These are phyloP conservation scores for Pagrus major DNA, from an alignment of 2,113 vertebrate genomes.

Conservation along the genomic window DNA sequence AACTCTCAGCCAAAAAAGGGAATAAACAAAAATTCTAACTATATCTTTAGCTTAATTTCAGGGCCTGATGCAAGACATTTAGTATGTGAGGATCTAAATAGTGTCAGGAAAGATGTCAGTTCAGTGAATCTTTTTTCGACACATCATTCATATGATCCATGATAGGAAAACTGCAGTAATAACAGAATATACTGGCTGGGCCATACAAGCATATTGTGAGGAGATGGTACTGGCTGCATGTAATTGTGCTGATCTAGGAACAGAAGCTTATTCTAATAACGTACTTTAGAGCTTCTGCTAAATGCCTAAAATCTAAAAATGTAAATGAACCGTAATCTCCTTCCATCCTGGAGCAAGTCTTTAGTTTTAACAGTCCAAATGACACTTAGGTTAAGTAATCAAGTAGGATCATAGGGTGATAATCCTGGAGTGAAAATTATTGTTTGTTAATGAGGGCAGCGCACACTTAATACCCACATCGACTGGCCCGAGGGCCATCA, in stretches of 20 bases:
- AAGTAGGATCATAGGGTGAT: constrained; percentile 31
- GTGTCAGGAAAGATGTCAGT: not conserved
- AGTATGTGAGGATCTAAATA: not conserved
- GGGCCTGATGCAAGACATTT: not conserved
- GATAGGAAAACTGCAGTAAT: not conserved
- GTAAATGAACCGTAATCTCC: constrained; percentile 39
- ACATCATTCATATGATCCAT: not conserved
- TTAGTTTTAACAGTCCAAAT: constrained; percentile 20
- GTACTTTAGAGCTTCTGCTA: not conserved
- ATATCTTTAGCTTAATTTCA: not conserved
- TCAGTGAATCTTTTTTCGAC: not conserved
- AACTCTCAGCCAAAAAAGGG: not conserved
- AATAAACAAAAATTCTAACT: not conserved
- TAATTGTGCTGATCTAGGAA: constrained; percentile 18
- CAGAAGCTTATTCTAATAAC: not conserved
- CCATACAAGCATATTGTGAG: not conserved
- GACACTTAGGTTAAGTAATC: constrained; percentile 28
- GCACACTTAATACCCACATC: constrained; percentile 42
- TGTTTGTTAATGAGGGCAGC: constrained; percentile 65
- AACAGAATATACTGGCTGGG: not conserved
- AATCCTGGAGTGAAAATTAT: constrained; percentile 57
- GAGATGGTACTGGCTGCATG: not conserved
- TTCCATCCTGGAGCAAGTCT: constrained; percentile 6
- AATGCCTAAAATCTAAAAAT: constrained; percentile 7
- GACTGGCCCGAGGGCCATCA: constrained; percentile 41